Evolutionary conservation across 2,888 invertebrate species (phyloP).

Genomic region (Synergus itoensis): DNA sequence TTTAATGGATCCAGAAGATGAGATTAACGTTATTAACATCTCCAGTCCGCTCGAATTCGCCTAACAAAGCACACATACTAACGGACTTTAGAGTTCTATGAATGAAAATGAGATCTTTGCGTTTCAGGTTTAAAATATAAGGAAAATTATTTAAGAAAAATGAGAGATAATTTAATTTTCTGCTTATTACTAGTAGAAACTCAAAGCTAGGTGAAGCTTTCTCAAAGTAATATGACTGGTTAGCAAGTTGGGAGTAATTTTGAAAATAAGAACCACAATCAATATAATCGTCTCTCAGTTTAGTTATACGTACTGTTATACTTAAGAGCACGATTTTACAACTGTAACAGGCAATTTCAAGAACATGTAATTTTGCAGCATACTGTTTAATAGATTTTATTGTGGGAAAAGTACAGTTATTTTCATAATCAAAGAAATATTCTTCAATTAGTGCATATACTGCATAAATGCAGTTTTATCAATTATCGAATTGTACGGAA

Average conservation of each 20-base stretch:
- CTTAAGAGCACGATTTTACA: not conserved
- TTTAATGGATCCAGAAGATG: conserved; percentile 14
- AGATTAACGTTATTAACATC: conserved; percentile 14
- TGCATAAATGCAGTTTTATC: not conserved
- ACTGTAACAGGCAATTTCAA: conserved; percentile 4
- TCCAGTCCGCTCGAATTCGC: not conserved
- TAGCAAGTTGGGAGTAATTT: not conserved
- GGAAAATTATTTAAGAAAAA: not conserved
- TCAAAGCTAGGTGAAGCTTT: not conserved
- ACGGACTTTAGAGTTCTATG: not conserved
- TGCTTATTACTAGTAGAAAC: not conserved
- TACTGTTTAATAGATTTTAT: not conserved
- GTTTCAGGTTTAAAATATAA: not conserved
- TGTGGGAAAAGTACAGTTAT: not conserved
- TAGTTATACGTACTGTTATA: not conserved
- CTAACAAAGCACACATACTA: not conserved
- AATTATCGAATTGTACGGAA: not conserved
- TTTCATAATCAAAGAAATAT: not conserved
- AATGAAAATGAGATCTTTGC: not conserved
- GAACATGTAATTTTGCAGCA: conserved; percentile 5
- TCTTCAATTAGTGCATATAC: not conserved
- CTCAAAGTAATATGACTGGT: not conserved
- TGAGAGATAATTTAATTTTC: not conserved
- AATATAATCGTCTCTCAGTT: not conserved
- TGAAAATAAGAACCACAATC: not conserved